Conservation (phyloP, 2,888 invertebrate genomes). For the Morpho achilles region DNA sequence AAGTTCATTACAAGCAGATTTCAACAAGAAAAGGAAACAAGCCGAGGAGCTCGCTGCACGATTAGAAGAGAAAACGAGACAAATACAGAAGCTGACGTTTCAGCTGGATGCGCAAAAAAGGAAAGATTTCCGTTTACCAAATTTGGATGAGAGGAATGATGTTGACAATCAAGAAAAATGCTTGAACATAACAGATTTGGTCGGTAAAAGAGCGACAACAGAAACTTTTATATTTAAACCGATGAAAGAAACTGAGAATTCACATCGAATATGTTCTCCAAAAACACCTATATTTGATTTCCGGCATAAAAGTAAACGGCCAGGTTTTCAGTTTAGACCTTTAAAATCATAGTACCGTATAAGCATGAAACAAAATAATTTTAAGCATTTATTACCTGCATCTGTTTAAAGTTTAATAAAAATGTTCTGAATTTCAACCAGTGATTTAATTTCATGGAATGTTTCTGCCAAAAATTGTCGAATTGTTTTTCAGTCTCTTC, state of each 20-base stretch:
- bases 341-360: slow-evolving; percentile 41
- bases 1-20: slow-evolving; percentile 59
- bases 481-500: slow-evolving; percentile 97
- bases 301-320: slow-evolving; percentile 45
- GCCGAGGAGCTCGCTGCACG: slow-evolving; percentile 63
- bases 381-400: slow-evolving; percentile 80
- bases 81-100: slow-evolving; percentile 68
- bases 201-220: slow-evolving; percentile 53
- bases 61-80: slow-evolving; percentile 65
- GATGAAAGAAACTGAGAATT: slow-evolving; percentile 50
- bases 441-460: slow-evolving; percentile 92
- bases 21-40: slow-evolving; percentile 64
- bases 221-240: slow-evolving; percentile 65
- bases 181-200: slow-evolving; percentile 66
- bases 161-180: slow-evolving; percentile 52
- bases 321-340: slow-evolving; percentile 60
- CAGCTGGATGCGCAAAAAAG: slow-evolving; percentile 65
- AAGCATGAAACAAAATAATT: slow-evolving; percentile 8
- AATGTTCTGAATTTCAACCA: slow-evolving; percentile 94
- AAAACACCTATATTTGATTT: slow-evolving; percentile 69
- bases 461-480: slow-evolving; percentile 96
- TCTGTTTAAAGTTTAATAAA: slow-evolving; percentile 95
- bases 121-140: slow-evolving; percentile 53
- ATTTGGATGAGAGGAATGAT: slow-evolving; percentile 41
- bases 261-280: slow-evolving; percentile 54